Base-by-base conservation (phyloP, 2,888 invertebrate species). In the Auanema sp. region DNA sequence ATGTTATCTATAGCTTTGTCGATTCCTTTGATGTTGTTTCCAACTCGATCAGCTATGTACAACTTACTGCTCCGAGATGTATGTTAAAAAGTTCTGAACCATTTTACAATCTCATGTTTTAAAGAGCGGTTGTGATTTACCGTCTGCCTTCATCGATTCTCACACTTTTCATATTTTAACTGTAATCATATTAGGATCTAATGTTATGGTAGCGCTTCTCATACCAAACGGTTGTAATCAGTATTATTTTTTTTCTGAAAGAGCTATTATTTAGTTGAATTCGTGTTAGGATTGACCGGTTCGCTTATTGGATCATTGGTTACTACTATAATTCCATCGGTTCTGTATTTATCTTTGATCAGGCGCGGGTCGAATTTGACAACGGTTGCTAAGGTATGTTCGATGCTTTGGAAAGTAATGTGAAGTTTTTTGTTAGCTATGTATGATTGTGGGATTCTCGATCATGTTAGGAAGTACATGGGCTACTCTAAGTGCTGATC, bases 1-100 rank as follows among this genome's bases (percentile, higher is more conserved):
- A 91, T 96, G 10, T 87, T 95, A 78, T 94, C 95, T 0, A 89
- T 97, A 40, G 94, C 94, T 16, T 92, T 94, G 84, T 95, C 95
- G 83, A 96, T 97, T 86, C 97, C 97, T 0, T 88, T 98, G 71
- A 92, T 94, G 77, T 92, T 97, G 84, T 96, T 96, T 85, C 97
- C 97, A 0, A 95, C 95, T 83, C 87, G 97, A 65, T 92, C 92
- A 12, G 93, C 94, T 83, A 87, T 97, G 24, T 91, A 93, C 86
- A 96, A 94, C 0, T 88, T 97, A 64, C 86, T 95, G 6, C 64
- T 74, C 11, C 44, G 68, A 40, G 58, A 51, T 12, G 62, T 61
- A 18, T 12, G 25, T 43, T 23, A 1, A 16, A n/a, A 41, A 0
- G 11, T 0, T 47, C 12, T 44, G 4, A 49, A 10, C 14, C 25